Base-by-base conservation (phyloP, 1,140 invertebrate species). In the Drosophila varians region DNA sequence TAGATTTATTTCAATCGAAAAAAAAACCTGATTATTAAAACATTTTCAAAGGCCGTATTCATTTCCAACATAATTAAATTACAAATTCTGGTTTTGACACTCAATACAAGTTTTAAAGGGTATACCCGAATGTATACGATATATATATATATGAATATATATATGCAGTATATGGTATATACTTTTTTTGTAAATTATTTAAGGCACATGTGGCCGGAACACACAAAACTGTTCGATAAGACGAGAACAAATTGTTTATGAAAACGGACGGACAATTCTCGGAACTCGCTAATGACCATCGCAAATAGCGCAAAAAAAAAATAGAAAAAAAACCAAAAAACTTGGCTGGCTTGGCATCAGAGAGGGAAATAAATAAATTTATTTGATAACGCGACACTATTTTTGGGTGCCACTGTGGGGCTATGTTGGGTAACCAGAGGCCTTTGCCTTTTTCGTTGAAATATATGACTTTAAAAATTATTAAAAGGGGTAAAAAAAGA, bases 161-260 rank as follows among this genome's bases (percentile, higher is more conserved):
- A 11, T 38, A 14, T 38, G 14, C 14, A 38, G 0, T 38, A n/a
- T n/a, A 28, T 8, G 8, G 8, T 28, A 21, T 5, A 31, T 11
- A 9, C 16, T 14, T 38, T 38, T n/a, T 38, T 14, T 38, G 8
- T 31, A 9, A 31, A 31, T 11, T 18, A 31, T 46, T 8, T 5
- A 11, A 28, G 45, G 1, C 23, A 8, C 11, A 40, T 25, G 14
- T 36, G 25, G 5, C 18, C 28, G 9, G 11, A 28, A 64, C 16
- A 18, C 23, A 65, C 11, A 14, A 12, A 55, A 14, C 7, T 31
- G 42, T 3, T 36, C 14, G 9, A 47, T 60, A 60, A 47, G 42
- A 23, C 25, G 43, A 19, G 8, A 49, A 47, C 43, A 28, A 66
- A 56, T 68, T 70, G 34, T 68, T 70, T 48, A 56, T 58, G 16